Percentiles rank a stretch among this genome's conserved stretches.
Evolutionary conservation across 2,888 invertebrate species (phyloP).

Genomic region (Aricia artaxerxes): DNA sequence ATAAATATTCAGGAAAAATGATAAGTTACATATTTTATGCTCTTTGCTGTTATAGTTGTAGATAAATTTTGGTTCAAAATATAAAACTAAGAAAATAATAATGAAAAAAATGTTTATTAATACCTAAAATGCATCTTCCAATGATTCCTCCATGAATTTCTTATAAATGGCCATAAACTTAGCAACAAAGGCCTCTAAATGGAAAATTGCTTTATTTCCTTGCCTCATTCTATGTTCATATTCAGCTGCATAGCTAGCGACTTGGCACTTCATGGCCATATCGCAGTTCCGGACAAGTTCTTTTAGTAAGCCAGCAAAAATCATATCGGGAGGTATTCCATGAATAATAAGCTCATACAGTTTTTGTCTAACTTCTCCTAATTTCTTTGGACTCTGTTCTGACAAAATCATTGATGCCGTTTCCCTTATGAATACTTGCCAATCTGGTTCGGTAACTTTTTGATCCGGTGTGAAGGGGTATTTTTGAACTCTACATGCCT

Average conservation of each 20-base stretch:
- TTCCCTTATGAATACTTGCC: constrained; percentile 92
- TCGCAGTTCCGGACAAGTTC: constrained; percentile 95
- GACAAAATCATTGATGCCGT: constrained; percentile 92
- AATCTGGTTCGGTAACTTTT: constrained; percentile 93
- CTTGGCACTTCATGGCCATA: constrained; percentile 91
- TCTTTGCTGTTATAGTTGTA: no score
- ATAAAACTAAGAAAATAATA: not conserved
- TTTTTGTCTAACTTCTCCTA: constrained; percentile 91
- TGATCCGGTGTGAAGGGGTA: constrained; percentile 91
- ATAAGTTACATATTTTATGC: no score
- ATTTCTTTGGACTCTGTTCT: constrained; percentile 92
- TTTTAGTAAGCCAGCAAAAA: constrained; percentile 92
- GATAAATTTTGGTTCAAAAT: not conserved
- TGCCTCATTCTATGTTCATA: constrained; percentile 96
- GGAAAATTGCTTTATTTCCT: constrained; percentile 97
- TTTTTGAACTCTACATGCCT: constrained; percentile 95
- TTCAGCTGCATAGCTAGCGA: constrained; percentile 91
- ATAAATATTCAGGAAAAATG: no score
- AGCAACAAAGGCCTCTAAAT: constrained; percentile 98
- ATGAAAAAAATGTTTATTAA: constrained; percentile 8
- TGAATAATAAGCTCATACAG: constrained; percentile 96
- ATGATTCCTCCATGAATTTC: constrained; percentile 88
- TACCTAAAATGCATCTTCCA: constrained; percentile 78
- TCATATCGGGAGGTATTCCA: constrained; percentile 95
- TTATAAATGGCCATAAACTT: constrained; percentile 97